These are phyloP conservation scores for Hycleus phaleratus DNA, from an alignment of 1,140 invertebrate species.

Conservation along the genomic window DNA sequence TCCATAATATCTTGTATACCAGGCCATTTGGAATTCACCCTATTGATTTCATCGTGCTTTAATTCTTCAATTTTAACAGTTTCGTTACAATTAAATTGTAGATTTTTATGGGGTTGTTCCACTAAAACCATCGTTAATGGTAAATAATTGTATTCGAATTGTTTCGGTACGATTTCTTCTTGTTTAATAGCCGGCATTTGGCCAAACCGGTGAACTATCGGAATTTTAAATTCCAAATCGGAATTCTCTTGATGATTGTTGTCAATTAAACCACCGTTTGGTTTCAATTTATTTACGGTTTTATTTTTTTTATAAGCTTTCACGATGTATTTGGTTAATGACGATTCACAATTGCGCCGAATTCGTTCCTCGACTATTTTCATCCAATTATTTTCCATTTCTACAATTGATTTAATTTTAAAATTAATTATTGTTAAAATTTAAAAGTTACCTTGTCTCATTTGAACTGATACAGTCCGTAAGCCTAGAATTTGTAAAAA, in stretches of 20 bases:
- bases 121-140: conserved; percentile 19
- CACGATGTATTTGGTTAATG: conserved; percentile 28
- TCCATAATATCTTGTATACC: conserved; percentile 30
- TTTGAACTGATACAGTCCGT: conserved; percentile 18
- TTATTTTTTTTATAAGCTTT: conserved; percentile 22
- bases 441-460: conserved; percentile 27
- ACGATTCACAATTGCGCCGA: conserved; percentile 28
- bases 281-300: conserved; percentile 7
- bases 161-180: not conserved
- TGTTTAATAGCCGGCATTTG: not conserved
- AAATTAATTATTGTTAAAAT: conserved; percentile 2
- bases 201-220: conserved; percentile 20
- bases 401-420: conserved; percentile 16
- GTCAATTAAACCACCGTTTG: conserved; percentile 5
- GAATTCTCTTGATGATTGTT: conserved; percentile 5
- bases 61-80: not conserved
- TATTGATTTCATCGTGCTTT: conserved; percentile 1
- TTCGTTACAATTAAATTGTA: not conserved
- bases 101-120: conserved; percentile 5
- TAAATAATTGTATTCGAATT: conserved; percentile 12
- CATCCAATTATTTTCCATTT: conserved; percentile 34
- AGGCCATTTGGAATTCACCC: conserved; percentile 25
- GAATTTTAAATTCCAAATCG: conserved; percentile 21
- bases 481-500: conserved; percentile 32
- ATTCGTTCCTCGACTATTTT: conserved; percentile 33